Evolutionary conservation across 2,888 invertebrate species (phyloP), one percentile per base, ranked within the genome.

Genomic region (Rhaphigaster nebulosa): DNA sequence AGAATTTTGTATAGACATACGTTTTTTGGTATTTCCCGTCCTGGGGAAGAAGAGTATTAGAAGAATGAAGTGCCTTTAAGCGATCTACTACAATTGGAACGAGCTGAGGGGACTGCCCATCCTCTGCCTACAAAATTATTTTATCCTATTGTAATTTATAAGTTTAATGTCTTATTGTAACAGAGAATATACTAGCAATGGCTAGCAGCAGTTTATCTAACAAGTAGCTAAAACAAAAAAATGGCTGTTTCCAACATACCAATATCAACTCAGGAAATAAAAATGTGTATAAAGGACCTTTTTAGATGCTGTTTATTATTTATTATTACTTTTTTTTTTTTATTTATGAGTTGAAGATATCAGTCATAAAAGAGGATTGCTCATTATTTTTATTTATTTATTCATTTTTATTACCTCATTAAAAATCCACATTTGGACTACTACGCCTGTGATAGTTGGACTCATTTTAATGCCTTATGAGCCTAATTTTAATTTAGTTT

Each of bases 41-140:
- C 41, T 38, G 2, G 90, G 90, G 60, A 60, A 87, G 87, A 65
- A 50, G 45, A 87, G 60, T 80, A 90, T 87, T 84, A 87, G 52
- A 88, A 87, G 90, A 90, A 90, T 80, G 90, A 90, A 90, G 90
- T 90, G 90, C 90, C 90, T 90, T 90, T 90, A 84, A 90, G 41
- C 87, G 52, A 89, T 76, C 76, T 60, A n/a, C 70, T 88, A 65
- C 45, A 76, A 89, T 60, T 50, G 45, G 89, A 89, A 65, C 20
- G 89, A 89, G 89, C 89, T 89, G 65, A 38, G 89, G 76, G 65
- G 70, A 89, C 76, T 60, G 60, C 88, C 88, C 65, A 70, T 89
- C 34, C 89, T 70, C 89, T 76, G 45, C 84, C n/a, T 84, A 89
- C 65, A 60, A 52, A 56, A 89, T 89, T 70, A 45, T 89, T 89